Base-by-base conservation (phyloP, 2,888 invertebrate genomes). In the Caenorhabditis zanzibari region DNA sequence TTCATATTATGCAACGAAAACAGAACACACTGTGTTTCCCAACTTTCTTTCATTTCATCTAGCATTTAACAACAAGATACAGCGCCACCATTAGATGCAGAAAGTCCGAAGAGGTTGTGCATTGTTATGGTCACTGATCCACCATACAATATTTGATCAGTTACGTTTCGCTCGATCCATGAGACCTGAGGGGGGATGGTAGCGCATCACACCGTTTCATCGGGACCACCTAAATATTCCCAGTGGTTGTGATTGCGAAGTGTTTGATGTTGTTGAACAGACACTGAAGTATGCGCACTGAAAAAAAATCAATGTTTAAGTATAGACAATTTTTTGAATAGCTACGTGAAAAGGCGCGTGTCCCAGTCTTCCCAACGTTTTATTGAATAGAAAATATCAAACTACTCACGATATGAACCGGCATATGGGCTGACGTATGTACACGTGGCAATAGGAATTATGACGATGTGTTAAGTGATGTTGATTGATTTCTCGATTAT, bases 91-190 rank as follows among this genome's bases (percentile, higher is more conserved):
- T 19, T 69, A 79, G 79, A 79, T 79, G 79, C 79, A 76, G 79
- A 79, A 79, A 79, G 79, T 79, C 79, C 79, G 71, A 79, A 79
- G 79, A 79, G 61, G 71, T 79, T 79, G 59, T 79, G 79, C 71
- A 79, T 79, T 79, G 79, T 79, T 79, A 79, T 79, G 79, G 79
- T 79, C 79, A 79, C 79, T 79, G 79, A 79, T 79, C 79, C 79
- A 64, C 79, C 79, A 63, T 71, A 79, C 79, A 63, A 44, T 54
- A 19, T 47, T 79, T 79, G 79, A 79, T 79, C 79, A 79, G 79
- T 79, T 79, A 79, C 79, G n/a, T 16, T 63, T 38, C n/a, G 69
- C 71, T 56, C 19, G 7, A n/a, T 44, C 77, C n/a, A 47, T 64
- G 9, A 54, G 71, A 54, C 79, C 79, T 79, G 79, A 79, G 79